Base-by-base conservation (phyloP, 1,140 invertebrate genomes). In the Calliopsis andreniformis region DNA sequence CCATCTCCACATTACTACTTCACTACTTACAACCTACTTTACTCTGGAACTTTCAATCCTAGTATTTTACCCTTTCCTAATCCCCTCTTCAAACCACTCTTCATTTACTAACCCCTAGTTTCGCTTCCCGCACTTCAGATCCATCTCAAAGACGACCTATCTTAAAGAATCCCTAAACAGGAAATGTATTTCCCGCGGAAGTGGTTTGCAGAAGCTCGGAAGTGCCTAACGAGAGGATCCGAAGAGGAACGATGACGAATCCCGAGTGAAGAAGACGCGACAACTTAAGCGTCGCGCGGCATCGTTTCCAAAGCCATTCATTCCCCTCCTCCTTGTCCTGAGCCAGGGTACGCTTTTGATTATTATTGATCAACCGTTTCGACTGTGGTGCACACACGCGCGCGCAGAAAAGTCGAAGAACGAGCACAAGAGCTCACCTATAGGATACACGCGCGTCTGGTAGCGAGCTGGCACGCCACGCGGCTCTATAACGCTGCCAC, bases 331-430 rank as follows among this genome's bases (percentile, higher is more conserved):
- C n/a, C 18, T 18, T 12, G 43, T 42, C 35, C 39, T 18, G 43
- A 25, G 32, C 18, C 53, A 62, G 47, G 43, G 35, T 64, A 23
- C 61, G 76, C 68, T 83, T 79, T 85, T 88, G 86, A 90, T 90
- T 87, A 83, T 88, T 89, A 90, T 90, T 90, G 89, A 91, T 91
- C 89, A 88, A 87, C 75, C 84, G 87, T 90, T 91, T 89, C 79
- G 87, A 86, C 84, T 81, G 76, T 82, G 70, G 25, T 72, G 63
- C 59, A 18, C 67, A 35, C 47, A 47, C 61, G 23, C 30, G 43
- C 67, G 59, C 51, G 75, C 39, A 53, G 30, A 63, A 62, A 67
- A 61, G 56, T 16, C 47, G 42, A 45, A 55, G 43, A 25, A 76
- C 43, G 56, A 25, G 28, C n/a, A 25, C 16, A 47, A 30, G 47